These are phyloP conservation scores for Myiagra hebetior DNA, from an alignment of 2,113 vertebrate genomes.

Conservation along the genomic window DNA sequence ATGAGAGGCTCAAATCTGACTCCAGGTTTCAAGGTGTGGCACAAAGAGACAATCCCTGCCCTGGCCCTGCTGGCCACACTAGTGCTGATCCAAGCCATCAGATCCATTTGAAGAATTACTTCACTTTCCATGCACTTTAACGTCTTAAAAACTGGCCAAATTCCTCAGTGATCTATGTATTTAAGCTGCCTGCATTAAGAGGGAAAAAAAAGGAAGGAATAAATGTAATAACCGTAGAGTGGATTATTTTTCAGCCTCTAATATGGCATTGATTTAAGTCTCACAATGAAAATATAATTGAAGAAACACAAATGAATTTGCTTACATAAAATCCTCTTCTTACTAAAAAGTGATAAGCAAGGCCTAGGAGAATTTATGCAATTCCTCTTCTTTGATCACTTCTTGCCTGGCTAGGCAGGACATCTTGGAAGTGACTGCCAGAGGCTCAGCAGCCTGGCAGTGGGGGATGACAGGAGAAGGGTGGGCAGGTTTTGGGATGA, in stretches of 20 bases:
- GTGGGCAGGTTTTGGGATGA: too few species aligned
- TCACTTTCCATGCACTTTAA: neutral
- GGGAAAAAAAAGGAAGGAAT: neutral
- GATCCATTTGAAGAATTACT: neutral
- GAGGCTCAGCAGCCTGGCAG: neutral
- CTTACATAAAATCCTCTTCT: conserved; percentile 1
- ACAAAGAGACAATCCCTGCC: neutral
- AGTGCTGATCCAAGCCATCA: neutral
- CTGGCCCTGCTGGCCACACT: neutral
- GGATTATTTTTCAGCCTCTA: conserved; percentile 36
- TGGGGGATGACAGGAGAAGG: neutral
- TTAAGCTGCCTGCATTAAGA: neutral
- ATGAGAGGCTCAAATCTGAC: neutral
- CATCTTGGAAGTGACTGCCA: neutral
- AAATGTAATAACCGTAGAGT: conserved; percentile 36
- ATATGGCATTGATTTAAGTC: conserved; percentile 44
- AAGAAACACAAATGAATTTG: conserved; percentile 19
- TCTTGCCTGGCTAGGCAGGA: neutral
- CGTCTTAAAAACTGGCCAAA: neutral
- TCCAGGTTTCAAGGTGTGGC: neutral
- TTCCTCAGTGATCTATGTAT: neutral
- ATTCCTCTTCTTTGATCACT: neutral
- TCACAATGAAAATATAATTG: conserved; percentile 21
- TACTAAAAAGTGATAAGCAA: neutral
- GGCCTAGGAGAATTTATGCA: neutral